phyloP scores from a whole-genome alignment of 2,113 vertebrate species.

The Pipra filicauda region DNA sequence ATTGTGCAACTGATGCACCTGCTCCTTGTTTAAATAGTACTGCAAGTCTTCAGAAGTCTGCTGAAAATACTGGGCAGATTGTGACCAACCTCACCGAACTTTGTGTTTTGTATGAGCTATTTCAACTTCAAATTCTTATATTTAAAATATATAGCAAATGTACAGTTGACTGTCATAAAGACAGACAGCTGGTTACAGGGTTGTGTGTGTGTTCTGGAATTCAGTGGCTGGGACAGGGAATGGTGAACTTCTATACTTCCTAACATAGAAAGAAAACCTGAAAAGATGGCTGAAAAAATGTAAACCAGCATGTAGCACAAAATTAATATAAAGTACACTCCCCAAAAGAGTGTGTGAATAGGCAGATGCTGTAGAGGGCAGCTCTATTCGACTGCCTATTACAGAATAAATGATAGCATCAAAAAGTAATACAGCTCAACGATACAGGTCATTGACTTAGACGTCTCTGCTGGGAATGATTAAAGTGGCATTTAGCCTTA shows the following conservation, averaged over 20 bases:
- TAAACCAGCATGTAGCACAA: background rate
- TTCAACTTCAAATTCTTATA: background rate
- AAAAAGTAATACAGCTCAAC: constrained; percentile 14
- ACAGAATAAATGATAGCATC: constrained; percentile 43
- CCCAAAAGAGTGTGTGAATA: background rate
- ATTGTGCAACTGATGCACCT: fast-evolving
- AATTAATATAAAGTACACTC: background rate
- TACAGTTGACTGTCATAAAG: background rate
- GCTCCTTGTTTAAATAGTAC: background rate
- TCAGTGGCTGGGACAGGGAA: fast-evolving
- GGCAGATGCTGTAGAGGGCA: background rate
- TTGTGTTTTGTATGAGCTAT: background rate
- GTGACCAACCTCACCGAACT: background rate
- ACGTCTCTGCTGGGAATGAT: constrained; percentile 16
- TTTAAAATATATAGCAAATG: background rate
- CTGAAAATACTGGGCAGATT: background rate
- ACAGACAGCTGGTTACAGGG: background rate
- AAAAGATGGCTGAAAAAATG: background rate
- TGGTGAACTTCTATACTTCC: background rate
- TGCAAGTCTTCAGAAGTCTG: background rate
- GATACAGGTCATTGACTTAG: constrained; percentile 37
- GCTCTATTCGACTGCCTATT: background rate
- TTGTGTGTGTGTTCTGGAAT: background rate
- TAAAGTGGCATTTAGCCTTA: constrained; percentile 19
- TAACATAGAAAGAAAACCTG: background rate